These are phyloP conservation scores for Ectropis crepuscularia DNA, from an alignment of 2,888 invertebrate species.

Conservation along the genomic window DNA sequence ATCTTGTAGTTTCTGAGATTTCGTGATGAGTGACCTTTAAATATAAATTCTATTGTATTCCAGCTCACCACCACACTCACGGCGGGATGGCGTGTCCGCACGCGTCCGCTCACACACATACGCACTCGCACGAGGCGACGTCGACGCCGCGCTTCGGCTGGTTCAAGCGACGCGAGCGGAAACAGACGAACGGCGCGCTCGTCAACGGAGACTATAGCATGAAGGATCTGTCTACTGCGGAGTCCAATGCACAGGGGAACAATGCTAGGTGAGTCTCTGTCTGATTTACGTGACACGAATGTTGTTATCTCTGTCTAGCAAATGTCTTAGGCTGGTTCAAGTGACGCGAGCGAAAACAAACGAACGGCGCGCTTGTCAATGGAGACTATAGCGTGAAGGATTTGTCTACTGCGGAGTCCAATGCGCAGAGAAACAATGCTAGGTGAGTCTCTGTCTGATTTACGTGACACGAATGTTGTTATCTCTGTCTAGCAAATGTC, in stretches of 20 bases:
- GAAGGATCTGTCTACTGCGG: constrained; percentile 64
- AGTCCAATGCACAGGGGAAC: constrained; percentile 55
- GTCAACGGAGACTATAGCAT: constrained; percentile 74
- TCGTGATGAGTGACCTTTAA: too few species aligned
- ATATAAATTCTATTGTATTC: constrained; percentile 5
- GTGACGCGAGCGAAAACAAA: constrained; percentile 56
- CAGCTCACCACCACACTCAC: constrained; percentile 78
- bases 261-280: constrained; percentile 55
- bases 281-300: neutral
- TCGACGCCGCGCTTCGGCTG: constrained; percentile 48
- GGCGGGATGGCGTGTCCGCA: constrained; percentile 69
- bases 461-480: too few species aligned
- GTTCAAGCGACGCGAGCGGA: constrained; percentile 60
- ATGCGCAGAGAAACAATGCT: constrained; percentile 51
- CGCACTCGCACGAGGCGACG: constrained; percentile 35
- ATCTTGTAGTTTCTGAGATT: too few species aligned
- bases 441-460: too few species aligned
- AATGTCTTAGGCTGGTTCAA: constrained; percentile 52
- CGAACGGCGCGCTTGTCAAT: constrained; percentile 66
- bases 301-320: too few species aligned
- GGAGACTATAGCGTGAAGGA: constrained; percentile 78
- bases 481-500: too few species aligned
- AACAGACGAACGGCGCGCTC: constrained; percentile 62
- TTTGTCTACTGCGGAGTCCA: constrained; percentile 57
- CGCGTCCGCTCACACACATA: constrained; percentile 64